Percentiles rank a stretch among this genome's conserved stretches.
Conservation (phyloP, 2,113 vertebrate genomes). For the Uria aalge region DNA sequence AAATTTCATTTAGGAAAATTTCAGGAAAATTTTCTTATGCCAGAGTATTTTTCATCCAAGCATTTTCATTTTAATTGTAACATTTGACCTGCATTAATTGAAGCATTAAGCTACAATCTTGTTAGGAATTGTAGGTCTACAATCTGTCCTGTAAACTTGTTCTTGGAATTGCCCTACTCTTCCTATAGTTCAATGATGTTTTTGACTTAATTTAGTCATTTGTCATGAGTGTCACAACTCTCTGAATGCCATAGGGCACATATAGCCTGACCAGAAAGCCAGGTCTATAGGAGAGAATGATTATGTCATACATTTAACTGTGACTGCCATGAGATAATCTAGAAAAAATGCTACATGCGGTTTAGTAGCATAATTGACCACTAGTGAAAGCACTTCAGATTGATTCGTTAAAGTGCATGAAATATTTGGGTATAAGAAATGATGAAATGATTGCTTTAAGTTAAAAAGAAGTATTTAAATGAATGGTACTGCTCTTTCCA, state of each 20-base stretch:
- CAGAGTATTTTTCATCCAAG: neutral
- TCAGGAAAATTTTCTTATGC: neutral
- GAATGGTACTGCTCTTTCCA: neutral
- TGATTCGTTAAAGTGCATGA: neutral
- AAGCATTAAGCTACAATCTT: neutral
- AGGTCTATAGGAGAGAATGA: neutral
- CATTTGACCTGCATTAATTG: neutral
- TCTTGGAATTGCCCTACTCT: neutral
- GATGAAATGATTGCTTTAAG: neutral
- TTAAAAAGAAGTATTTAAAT: neutral
- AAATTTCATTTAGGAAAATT: neutral
- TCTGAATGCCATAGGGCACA: neutral
- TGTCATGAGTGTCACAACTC: neutral
- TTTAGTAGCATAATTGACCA: neutral
- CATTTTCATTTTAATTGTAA: neutral
- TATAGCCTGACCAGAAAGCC: neutral
- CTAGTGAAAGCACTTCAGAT: neutral
- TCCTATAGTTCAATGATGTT: neutral
- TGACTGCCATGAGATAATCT: neutral
- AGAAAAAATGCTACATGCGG: neutral
- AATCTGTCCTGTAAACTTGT: neutral
- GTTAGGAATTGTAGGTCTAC: neutral
- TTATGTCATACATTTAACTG: rapidly evolving
- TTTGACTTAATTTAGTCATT: neutral
- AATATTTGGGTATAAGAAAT: neutral